phyloP scores from a whole-genome alignment of 2,113 vertebrate species.

The Colossoma macropomum region DNA sequence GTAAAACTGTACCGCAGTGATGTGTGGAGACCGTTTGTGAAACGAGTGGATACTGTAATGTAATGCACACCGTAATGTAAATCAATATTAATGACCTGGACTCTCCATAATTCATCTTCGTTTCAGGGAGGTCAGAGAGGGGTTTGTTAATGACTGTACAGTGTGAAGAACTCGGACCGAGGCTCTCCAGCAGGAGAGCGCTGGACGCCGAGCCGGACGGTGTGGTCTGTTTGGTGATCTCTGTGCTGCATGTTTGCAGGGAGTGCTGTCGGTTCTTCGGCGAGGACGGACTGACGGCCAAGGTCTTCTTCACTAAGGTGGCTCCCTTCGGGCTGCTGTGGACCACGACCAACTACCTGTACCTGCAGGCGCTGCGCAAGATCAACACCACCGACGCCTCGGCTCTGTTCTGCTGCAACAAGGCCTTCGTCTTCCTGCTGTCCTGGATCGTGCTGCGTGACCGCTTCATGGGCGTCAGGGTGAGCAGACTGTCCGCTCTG shows the following conservation, averaged over 20 bases:
- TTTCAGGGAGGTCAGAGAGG: too few relatives aligned
- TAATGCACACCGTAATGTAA: too few relatives aligned
- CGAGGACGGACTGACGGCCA: constrained; percentile 92
- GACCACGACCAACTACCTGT: constrained; percentile 98
- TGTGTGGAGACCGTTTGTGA: too few relatives aligned
- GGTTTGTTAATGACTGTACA: too few relatives aligned
- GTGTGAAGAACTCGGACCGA: too few relatives aligned
- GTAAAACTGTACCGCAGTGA: too few relatives aligned
- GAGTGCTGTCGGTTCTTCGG: constrained; percentile 95
- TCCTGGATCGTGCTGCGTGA: constrained; percentile 98
- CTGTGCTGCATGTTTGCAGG: constrained; percentile 73
- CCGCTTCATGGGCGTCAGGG: constrained; percentile 98
- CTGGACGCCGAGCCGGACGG: not conserved
- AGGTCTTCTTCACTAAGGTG: constrained; percentile 94
- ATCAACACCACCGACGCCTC: constrained; percentile 96
- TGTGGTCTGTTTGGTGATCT: constrained; percentile 2
- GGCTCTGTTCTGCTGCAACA: constrained; percentile 98
- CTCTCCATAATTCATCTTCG: too few relatives aligned
- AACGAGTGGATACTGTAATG: too few relatives aligned
- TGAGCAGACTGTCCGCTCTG: constrained; percentile 72
- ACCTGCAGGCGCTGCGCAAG: constrained; percentile 97
- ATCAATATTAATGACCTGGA: too few relatives aligned
- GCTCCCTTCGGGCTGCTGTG: constrained; percentile 95
- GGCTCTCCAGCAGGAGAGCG: too few relatives aligned
- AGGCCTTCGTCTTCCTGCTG: constrained; percentile 97